Evolutionary conservation across 2,888 invertebrate species (phyloP).

Genomic region (Cloeon dipterum): DNA sequence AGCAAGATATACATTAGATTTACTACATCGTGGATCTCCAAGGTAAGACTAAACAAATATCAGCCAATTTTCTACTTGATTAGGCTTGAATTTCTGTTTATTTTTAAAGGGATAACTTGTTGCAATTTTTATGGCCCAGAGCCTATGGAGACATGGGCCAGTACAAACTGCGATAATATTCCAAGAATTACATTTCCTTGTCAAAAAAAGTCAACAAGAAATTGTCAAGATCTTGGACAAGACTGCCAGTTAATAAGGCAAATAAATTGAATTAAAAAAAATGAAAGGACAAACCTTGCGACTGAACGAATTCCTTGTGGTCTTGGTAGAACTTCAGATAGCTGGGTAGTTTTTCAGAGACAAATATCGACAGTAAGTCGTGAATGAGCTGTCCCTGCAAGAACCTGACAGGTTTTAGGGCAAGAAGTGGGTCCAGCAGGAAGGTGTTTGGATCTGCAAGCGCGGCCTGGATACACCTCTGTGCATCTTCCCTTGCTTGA

Average conservation of each 20-base stretch:
- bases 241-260: too few species aligned
- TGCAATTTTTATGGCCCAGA: neutral
- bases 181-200: slow-evolving; percentile 4
- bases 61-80: too few species aligned
- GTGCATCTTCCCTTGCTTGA: slow-evolving; percentile 89
- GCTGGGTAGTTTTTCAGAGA: slow-evolving; percentile 77
- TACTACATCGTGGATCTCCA: too few species aligned
- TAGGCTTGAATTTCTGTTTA: too few species aligned
- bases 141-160: neutral
- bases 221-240: slow-evolving; percentile 5
- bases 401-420: slow-evolving; percentile 83
- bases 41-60: too few species aligned
- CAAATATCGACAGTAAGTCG: slow-evolving; percentile 82
- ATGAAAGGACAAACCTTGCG: slow-evolving; percentile 16
- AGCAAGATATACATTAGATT: too few species aligned
- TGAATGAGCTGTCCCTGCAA: slow-evolving; percentile 89
- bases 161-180: slow-evolving; percentile 1
- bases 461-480: slow-evolving; percentile 85
- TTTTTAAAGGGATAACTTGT: too few species aligned
- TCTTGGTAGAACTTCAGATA: slow-evolving; percentile 81
- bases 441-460: slow-evolving; percentile 89
- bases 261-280: slow-evolving; percentile 3
- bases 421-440: slow-evolving; percentile 78
- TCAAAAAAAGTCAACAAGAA: slow-evolving; percentile 2
- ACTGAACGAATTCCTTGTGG: slow-evolving; percentile 72